These are phyloP conservation scores for Enoplosus armatus DNA, from an alignment of 2,797 vertebrate genomes.

Conservation along the genomic window DNA sequence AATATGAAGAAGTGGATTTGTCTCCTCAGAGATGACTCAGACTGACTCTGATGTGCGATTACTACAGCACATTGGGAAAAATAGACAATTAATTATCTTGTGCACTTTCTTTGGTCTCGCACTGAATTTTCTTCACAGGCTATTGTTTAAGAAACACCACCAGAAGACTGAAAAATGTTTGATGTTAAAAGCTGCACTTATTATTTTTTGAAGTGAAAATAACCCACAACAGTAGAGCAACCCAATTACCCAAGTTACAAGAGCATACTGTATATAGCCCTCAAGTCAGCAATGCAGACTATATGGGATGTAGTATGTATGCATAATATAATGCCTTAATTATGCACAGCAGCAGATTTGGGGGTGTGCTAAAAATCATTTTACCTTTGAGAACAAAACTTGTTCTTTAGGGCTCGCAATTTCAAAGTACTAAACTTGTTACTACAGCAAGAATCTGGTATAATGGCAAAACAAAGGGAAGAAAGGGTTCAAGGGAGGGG, in stretches of 20 bases:
- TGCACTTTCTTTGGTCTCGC: not conserved
- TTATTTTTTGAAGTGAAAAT: constrained; percentile 24
- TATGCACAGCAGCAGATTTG: constrained; percentile 32
- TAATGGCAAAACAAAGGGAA: constrained; percentile 10
- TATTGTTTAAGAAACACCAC: constrained; percentile 26
- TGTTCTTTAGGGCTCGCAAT: not conserved
- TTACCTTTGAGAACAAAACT: constrained; percentile 20
- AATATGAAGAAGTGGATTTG: constrained; percentile 5
- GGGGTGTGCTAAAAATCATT: not conserved
- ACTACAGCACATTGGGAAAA: constrained; percentile 2
- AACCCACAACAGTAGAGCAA: constrained; percentile 16
- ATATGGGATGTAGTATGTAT: constrained; percentile 10
- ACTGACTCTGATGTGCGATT: constrained; percentile 17
- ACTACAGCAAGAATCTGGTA: constrained; percentile 5
- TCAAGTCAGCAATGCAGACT: constrained; percentile 35
- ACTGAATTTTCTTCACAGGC: constrained; percentile 18
- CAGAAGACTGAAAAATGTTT: constrained; percentile 25
- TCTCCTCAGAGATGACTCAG: constrained; percentile 25
- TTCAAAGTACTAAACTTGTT: not conserved
- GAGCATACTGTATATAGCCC: constrained; percentile 16
- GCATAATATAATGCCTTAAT: constrained; percentile 38
- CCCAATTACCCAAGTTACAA: constrained; percentile 38
- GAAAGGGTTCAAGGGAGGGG: not conserved
- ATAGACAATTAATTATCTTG: constrained; percentile 19
- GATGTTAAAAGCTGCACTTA: constrained; percentile 39